Percentiles rank a stretch among this genome's conserved stretches.
Conservation (phyloP, 2,797 vertebrate genomes). For the Notoglanidium macrostoma region DNA sequence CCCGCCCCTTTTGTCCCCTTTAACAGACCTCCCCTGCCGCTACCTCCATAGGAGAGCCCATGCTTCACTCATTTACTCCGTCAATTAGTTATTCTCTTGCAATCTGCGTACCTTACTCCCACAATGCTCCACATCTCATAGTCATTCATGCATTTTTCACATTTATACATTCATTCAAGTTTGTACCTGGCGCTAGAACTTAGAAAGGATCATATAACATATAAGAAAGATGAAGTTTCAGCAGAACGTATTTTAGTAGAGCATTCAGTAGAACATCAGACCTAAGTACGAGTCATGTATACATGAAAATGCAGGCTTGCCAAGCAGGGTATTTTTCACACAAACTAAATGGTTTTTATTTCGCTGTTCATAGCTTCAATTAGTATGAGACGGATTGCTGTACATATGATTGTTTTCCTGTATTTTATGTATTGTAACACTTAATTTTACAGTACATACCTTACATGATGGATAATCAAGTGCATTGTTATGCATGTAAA, state of each 20-base stretch:
- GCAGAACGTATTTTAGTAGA: too few relatives aligned
- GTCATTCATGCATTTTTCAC: conserved; percentile 4
- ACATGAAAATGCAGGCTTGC: neutral
- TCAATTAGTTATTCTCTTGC: conserved; percentile 25
- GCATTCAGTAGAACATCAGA: neutral
- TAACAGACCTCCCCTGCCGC: conserved; percentile 42
- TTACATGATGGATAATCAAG: neutral
- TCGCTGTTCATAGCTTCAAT: neutral
- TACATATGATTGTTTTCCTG: neutral
- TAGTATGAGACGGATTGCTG: neutral
- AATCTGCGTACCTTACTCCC: neutral
- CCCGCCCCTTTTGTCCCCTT: conserved; percentile 28
- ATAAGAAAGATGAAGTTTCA: neutral
- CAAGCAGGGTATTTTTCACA: neutral
- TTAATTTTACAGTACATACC: neutral
- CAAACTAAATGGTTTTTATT: neutral
- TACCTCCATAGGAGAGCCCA: conserved; percentile 39
- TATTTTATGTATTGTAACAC: neutral
- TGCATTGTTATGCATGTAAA: neutral
- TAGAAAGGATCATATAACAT: neutral
- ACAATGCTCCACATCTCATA: neutral
- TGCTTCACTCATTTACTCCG: conserved; percentile 30
- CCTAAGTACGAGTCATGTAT: neutral
- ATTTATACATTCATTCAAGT: neutral
- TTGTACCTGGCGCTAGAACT: neutral